phyloP scores from a whole-genome alignment of 2,888 invertebrate genomes.

The Oxycera nigricornis region DNA sequence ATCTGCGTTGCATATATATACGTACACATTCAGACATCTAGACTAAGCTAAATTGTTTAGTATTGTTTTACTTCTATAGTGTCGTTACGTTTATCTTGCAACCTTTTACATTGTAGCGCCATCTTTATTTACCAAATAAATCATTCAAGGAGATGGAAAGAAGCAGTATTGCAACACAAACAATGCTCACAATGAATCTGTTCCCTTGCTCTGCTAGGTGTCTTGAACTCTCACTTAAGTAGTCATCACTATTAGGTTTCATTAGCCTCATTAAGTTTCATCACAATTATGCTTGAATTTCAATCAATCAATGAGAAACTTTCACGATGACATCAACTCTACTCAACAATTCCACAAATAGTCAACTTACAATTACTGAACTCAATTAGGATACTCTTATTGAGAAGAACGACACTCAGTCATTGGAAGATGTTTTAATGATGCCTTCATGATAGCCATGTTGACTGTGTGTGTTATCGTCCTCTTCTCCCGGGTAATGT shows the following conservation, averaged over 20 bases:
- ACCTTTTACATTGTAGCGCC: too few relatives aligned
- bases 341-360: not conserved
- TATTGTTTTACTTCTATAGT: too few relatives aligned
- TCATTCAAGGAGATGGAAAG: too few relatives aligned
- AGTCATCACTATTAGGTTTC: not conserved
- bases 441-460: not conserved
- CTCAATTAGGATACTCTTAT: not conserved
- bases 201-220: too few relatives aligned
- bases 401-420: not conserved
- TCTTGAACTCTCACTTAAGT: not conserved
- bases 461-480: not conserved
- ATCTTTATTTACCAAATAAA: too few relatives aligned
- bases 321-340: not conserved
- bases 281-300: not conserved
- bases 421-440: not conserved
- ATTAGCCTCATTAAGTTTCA: not conserved
- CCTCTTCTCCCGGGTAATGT: not conserved
- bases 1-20: too few relatives aligned
- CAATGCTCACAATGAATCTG: too few relatives aligned
- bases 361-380: slow-evolving; percentile 7
- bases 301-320: not conserved
- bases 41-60: too few relatives aligned
- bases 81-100: too few relatives aligned
- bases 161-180: too few relatives aligned
- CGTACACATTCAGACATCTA: too few relatives aligned